Base-by-base conservation (phyloP, 2,888 invertebrate species). In the Melinopterus prodromus region DNA sequence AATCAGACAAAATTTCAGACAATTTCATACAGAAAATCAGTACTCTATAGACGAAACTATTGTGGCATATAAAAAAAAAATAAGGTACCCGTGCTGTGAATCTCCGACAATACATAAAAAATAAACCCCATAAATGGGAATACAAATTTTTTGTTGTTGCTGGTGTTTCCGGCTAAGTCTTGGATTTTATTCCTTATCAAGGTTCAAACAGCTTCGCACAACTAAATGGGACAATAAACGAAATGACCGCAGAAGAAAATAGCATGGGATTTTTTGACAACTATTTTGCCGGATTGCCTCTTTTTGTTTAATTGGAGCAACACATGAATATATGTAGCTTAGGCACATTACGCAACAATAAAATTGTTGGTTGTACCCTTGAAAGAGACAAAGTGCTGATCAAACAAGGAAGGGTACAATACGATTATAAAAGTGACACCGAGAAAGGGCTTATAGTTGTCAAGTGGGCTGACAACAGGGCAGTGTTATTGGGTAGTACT, bases 231-330 rank as follows among this genome's bases (percentile, higher is more conserved):
- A 70, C 70, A 71, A 36, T 71, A 53, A 71, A 82, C 37, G 81
- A 83, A 79, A n/a, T 12, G 26, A 53, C 71, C 38, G 15, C 35
- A 71, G 77, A 71, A 35, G 35, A 82, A 70, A 16, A 76, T 12
- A 38, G 70, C 16, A 71, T 80, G 75, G 80, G 85, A 9, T 85
- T 82, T 79, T 84, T 83, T 77, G 85, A 86, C 76, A 85, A 84
- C 77, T 85, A 78, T 80, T 83, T 83, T 74, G 79, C 82, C 6
- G 78, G 80, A 69, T 26, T 81, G 26, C 35, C 69, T n/a, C 69
- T 81, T 26, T 82, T 83, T 75, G n/a, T 78, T 4, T 76, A 80
- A 69, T 78, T 82, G n/a, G 70, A 77, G 75, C 77, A 82, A 16
- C 72, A 77, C 76, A 81, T 76, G 70, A 80, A 69, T 69, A 80